A percentile compares a stretch with the other conserved stretches of the same genome.
phyloP scores from a whole-genome alignment of 1,140 invertebrate genomes.

The Palaemon carinicauda region DNA sequence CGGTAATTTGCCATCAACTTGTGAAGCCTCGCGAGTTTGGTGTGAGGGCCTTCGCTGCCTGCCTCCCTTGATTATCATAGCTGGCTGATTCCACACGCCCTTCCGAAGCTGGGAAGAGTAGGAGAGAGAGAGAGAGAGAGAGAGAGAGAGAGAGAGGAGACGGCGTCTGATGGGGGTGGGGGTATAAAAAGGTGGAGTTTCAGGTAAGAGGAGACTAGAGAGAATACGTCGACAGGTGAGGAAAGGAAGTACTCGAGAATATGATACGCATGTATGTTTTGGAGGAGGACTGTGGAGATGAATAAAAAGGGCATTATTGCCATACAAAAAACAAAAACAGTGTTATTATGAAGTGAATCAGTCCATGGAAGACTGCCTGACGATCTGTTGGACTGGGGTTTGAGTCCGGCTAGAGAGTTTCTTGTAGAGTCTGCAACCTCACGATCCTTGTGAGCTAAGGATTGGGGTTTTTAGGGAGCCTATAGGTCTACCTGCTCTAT shows the following conservation, averaged over 20 bases:
- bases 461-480: too few relatives aligned
- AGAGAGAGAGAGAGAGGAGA: neutral
- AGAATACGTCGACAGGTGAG: neutral
- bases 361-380: too few relatives aligned
- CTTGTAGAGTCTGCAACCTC: too few relatives aligned
- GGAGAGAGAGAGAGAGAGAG: neutral
- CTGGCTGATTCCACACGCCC: constrained; percentile 55
- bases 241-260: neutral
- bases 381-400: too few relatives aligned
- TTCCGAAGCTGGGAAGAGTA: neutral
- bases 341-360: too few relatives aligned
- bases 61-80: constrained; percentile 56
- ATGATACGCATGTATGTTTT: too few relatives aligned
- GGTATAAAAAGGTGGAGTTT: neutral
- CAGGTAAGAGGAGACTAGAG: neutral
- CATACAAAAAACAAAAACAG: too few relatives aligned
- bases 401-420: too few relatives aligned
- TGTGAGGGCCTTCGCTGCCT: constrained; percentile 55
- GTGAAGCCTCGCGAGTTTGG: constrained; percentile 52
- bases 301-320: too few relatives aligned
- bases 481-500: too few relatives aligned
- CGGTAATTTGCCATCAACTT: constrained; percentile 56
- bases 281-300: too few relatives aligned
- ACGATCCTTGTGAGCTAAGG: too few relatives aligned
- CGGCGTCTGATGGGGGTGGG: neutral